Base-by-base conservation (phyloP, 2,113 vertebrate species). In the Oreotragus oreotragus region DNA sequence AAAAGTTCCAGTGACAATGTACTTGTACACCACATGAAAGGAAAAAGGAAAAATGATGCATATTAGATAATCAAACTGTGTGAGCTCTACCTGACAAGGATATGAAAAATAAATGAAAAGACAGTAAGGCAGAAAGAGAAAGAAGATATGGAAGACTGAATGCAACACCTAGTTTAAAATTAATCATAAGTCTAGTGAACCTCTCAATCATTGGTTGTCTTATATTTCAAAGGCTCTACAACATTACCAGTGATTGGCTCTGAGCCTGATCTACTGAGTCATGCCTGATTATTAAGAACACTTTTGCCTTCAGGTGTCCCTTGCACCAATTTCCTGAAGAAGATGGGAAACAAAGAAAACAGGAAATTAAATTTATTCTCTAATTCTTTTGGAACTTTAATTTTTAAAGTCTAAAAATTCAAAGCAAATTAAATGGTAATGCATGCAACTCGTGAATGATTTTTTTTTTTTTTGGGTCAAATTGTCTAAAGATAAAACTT, bases 381-480 rank as follows among this genome's bases (percentile, higher is more conserved):
- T 87, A 73, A 91, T 91, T 73, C 79, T 96, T 87, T 79, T 36
- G 47, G 30, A 94, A 96, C n/a, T 88, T 70, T 92, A 64, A 88
- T 47, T 93, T 97, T 90, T 84, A 83, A 91, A 84, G 62, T 45
- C n/a, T 73, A 45, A 90, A 96, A 96, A 17, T 21, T 60, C 89
- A 96, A 93, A 84, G 86, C 30, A 96, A 91, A 91, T 86, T 84
- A 94, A 96, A 84, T 66, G 93, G 9, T 3, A 62, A 89, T 94
- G 27, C 6, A 90, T n/a, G 43, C 30, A 96, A 62, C 43, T 66
- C 64, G 87, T 9, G 23, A 55, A 33, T 49, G 83, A 76, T 87
- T 95, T 84, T 51, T 60, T 2, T 11, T 60, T 55, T 17, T 86
- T 94, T 62, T 64, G n/a, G 23, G 49, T 80, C 84, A 66, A 62